Conservation (phyloP, 2,888 invertebrate species). For the Troides aeacus region DNA sequence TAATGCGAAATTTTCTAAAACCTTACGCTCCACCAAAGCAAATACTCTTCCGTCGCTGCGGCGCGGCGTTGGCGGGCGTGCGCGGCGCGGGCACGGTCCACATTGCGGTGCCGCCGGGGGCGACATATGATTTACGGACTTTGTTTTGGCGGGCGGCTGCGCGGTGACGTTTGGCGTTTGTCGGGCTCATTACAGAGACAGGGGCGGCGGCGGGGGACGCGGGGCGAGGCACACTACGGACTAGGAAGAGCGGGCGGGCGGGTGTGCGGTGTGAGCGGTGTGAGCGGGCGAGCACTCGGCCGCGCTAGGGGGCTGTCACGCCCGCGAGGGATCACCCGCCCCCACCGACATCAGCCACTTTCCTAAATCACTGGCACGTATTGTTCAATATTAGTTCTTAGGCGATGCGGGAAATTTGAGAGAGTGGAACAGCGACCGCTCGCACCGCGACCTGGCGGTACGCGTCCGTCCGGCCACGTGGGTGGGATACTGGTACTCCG, state of each 20-base stretch:
- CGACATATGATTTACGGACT: conserved; percentile 62
- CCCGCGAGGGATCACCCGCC: conserved; percentile 45
- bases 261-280: conserved; percentile 30
- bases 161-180: conserved; percentile 74
- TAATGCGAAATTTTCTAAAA: conserved; percentile 65
- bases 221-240: too few relatives aligned
- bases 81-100: conserved; percentile 42
- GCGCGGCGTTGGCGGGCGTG: conserved; percentile 31
- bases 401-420: conserved; percentile 29
- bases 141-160: conserved; percentile 59
- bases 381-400: conserved; percentile 54
- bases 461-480: too few relatives aligned
- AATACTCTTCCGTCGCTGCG: conserved; percentile 41
- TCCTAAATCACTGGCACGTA: conserved; percentile 75
- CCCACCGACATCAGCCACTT: conserved; percentile 60
- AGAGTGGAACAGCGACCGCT: neutral
- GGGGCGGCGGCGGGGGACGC: conserved; percentile 43
- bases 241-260: neutral
- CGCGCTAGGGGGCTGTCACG: conserved; percentile 36
- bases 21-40: conserved; percentile 66
- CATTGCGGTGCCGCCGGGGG: conserved; percentile 51
- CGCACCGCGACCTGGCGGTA: too few relatives aligned
- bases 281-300: conserved; percentile 34
- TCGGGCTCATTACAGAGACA: conserved; percentile 79
- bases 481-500: too few relatives aligned